phyloP scores from a whole-genome alignment of 2,113 vertebrate species.

The Opisthocomus hoazin region DNA sequence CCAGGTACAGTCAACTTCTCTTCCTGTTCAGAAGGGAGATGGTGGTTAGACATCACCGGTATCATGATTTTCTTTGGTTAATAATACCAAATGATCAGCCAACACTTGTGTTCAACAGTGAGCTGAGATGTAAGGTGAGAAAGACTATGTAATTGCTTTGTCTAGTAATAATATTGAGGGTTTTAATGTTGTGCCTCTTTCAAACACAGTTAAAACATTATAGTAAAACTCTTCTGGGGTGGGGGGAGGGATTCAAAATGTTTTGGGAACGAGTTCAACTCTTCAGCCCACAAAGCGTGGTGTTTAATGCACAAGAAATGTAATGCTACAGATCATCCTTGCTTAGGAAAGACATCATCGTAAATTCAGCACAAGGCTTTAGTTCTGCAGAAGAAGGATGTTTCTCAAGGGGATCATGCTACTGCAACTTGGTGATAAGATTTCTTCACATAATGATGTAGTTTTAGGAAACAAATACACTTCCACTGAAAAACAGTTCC shows the following conservation, averaged over 20 bases:
- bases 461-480: constrained; percentile 30
- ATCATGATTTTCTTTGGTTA: background rate
- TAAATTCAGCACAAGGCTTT: background rate
- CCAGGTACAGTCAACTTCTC: constrained; percentile 76
- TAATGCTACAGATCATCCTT: background rate
- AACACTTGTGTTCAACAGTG: background rate
- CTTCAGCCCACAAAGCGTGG: background rate
- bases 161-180: background rate
- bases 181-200: background rate
- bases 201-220: background rate
- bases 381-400: background rate
- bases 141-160: background rate
- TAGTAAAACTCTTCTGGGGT: background rate
- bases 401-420: constrained; percentile 1
- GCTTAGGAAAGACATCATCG: background rate
- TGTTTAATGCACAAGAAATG: background rate
- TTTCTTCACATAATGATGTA: background rate
- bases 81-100: background rate
- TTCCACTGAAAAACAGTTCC: constrained; percentile 12
- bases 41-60: background rate
- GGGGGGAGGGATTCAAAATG: background rate
- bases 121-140: background rate
- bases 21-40: background rate
- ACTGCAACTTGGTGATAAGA: constrained; percentile 33
- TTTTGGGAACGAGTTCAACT: background rate